Base-by-base conservation (phyloP, 2,113 vertebrate genomes). In the Seriola rivoliana region DNA sequence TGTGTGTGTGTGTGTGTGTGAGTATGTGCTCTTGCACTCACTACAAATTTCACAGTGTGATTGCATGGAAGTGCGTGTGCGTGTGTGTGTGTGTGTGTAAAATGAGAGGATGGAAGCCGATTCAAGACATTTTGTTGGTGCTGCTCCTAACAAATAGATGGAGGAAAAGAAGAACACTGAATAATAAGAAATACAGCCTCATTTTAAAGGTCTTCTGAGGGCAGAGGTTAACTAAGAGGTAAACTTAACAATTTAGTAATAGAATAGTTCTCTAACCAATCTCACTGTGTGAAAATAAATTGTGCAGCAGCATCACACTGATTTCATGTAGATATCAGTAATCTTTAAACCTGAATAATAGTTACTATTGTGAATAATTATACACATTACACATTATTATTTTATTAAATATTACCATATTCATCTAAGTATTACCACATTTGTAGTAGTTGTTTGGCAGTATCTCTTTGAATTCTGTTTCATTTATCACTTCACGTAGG, bases 41-140 rank as follows among this genome's bases (percentile, higher is more conserved):
- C 72, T 73, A 72, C 75, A 64, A 76, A 86, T 78, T 60, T 71
- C 52, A 69, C 57, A 65, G 71, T 73, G 78, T 34, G 19, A 81
- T 75, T 70, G 67, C 48, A 67, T 68, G 40, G 21, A 73, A 58
- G 71, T 55, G 55, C 73, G 66, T 52, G 71, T 36, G 36, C 44
- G 34, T 10, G 19, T 25, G 75, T 54, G 72, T 36, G 38, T 69
- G 59, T 71, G 58, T 54, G 34, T 67, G 54, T 68, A 34, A 52
- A 70, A 82, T 55, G 55, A 74, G 63, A 76, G 78, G 65, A 75
- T 78, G 69, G 76, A 77, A 71, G 62, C 64, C 63, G 82, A 87
- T 82, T 66, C 25, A 76, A 72, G 32, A 83, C 82, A 84, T 82
- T 81, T 74, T 81, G 81, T 72, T 75, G 57, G 64, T 44, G 23